Conservation (phyloP, 64 coral and sea anemone genomes). For the Montipora foliosa region DNA sequence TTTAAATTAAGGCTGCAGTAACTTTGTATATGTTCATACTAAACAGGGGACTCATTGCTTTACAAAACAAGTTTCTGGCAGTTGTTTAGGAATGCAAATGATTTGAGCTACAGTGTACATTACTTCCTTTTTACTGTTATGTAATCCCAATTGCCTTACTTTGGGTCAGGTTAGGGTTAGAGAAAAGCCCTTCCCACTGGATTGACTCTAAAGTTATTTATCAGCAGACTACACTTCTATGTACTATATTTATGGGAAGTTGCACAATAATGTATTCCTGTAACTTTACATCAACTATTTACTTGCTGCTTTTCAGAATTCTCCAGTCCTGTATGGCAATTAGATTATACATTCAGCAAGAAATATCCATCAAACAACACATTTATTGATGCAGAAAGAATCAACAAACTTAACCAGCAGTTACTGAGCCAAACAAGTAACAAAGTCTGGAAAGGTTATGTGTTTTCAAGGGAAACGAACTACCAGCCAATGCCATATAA, state of each 20-base stretch:
- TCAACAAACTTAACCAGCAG: conserved; percentile 83
- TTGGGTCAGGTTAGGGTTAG: too few relatives aligned
- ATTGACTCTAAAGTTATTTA: too few relatives aligned
- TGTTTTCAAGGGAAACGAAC: conserved; percentile 74
- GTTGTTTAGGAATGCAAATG: too few relatives aligned
- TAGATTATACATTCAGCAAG: conserved; percentile 40
- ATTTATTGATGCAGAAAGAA: conserved; percentile 81
- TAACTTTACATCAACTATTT: not conserved
- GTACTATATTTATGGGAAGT: not conserved
- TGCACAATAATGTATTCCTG: not conserved
- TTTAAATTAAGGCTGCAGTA: too few relatives aligned
- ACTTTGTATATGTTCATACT: too few relatives aligned
- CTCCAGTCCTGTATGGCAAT: conserved; percentile 22
- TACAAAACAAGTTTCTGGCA: too few relatives aligned
- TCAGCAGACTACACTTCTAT: too few relatives aligned
- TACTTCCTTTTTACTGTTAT: too few relatives aligned
- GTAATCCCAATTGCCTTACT: too few relatives aligned
- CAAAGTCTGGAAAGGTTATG: conserved; percentile 67
- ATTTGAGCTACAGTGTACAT: too few relatives aligned
- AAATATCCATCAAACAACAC: conserved; percentile 77
- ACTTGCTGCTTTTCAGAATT: conserved; percentile 20
- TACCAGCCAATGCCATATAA: conserved; percentile 80
- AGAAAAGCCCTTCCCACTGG: too few relatives aligned
- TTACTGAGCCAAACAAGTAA: conserved; percentile 85
- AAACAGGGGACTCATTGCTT: too few relatives aligned